Evolutionary conservation across 2,797 vertebrate genomes (phyloP), one percentile per base, ranked within the genome.

Genomic region (Tolypeutes matacus): DNA sequence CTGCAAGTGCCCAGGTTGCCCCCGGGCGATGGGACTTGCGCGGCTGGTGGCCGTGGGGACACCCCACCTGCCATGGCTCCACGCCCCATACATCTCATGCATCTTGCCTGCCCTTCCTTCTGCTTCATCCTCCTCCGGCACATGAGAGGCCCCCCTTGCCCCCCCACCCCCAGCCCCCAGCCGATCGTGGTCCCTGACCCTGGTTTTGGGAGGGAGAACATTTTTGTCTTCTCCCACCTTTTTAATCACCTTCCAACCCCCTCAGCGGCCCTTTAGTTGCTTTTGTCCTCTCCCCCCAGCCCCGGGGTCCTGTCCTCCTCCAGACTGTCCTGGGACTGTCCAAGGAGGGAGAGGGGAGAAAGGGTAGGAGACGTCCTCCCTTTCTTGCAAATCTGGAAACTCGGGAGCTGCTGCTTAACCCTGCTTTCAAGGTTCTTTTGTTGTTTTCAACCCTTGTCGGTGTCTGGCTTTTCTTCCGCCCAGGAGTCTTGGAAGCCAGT

Each of bases 61-160:
- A 25, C 27, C 29, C 53, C 42, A 36, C 36, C 69, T 73, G 15
- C 53, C 17, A 7, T 85, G 36, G 10, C 6, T 34, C 49, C 7
- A 8, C 2, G n/a, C n/a, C n/a, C n/a, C n/a, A n/a, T n/a, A n/a
- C 3, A 5, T 7, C 82, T 17, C 1, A 10, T 18, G 39, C 27
- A 34, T 42, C 39, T 60, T 73, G 31, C 56, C 13, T 5, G 15
- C 4, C 2, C 4, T 53, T 25, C 39, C 46, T 72, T 49, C 77
- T 46, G 27, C 42, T 18, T 70, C 31, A 15, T 14, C 14, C 69
- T 25, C 20, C 70, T 42, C 36, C 36, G 39, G 70, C 11, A 20
- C 21, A 34, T 36, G 25, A 72, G 69, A 72, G 20, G 29, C 70
- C 70, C 14, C 12, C 29, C 64, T 13, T 27, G 42, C 27, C 39